Percentiles rank a stretch among this genome's conserved stretches.
These are phyloP conservation scores for Drosophila truncata DNA, from an alignment of 1,140 invertebrate species.

Conservation along the genomic window DNA sequence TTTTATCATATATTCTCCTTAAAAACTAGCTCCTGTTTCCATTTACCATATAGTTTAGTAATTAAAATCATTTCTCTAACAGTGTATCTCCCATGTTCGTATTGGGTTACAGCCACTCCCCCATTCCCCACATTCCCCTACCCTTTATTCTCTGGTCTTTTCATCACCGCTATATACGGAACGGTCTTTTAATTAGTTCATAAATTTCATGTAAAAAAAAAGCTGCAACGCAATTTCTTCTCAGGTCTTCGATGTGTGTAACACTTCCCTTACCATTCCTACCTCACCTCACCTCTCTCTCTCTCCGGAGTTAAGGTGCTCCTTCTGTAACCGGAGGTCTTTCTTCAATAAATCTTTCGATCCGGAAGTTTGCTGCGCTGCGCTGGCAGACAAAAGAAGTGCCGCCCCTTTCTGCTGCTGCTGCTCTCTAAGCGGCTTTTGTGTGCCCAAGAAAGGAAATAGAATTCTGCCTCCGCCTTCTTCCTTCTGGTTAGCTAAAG, in stretches of 20 bases:
- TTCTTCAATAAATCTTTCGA: slow-evolving; percentile 53
- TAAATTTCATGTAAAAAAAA: slow-evolving; percentile 47
- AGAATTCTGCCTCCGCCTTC: slow-evolving; percentile 47
- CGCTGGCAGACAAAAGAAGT: slow-evolving; percentile 62
- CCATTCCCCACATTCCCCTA: background rate
- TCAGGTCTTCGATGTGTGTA: slow-evolving; percentile 15
- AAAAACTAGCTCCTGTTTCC: background rate
- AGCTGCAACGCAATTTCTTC: slow-evolving; percentile 51
- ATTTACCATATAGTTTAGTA: background rate
- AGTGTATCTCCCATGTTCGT: slow-evolving; percentile 25
- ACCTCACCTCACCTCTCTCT: background rate
- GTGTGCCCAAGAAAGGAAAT: slow-evolving; percentile 77
- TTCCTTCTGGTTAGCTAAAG: slow-evolving; percentile 23
- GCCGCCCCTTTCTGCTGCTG: slow-evolving; percentile 22
- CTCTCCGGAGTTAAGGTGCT: background rate
- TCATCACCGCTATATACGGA: slow-evolving; percentile 35
- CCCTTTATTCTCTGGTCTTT: slow-evolving; percentile 13
- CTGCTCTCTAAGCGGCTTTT: slow-evolving; percentile 67
- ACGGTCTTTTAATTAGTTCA: slow-evolving; percentile 68
- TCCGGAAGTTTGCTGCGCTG: slow-evolving; percentile 68
- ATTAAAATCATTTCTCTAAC: background rate
- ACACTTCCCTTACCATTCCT: slow-evolving; percentile 27
- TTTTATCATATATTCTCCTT: background rate
- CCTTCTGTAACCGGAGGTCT: slow-evolving; percentile 18
- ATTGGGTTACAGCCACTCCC: slow-evolving; percentile 57